Evolutionary conservation across 2,888 invertebrate genomes (phyloP).

Genomic region (Ganaspis brasiliensis): DNA sequence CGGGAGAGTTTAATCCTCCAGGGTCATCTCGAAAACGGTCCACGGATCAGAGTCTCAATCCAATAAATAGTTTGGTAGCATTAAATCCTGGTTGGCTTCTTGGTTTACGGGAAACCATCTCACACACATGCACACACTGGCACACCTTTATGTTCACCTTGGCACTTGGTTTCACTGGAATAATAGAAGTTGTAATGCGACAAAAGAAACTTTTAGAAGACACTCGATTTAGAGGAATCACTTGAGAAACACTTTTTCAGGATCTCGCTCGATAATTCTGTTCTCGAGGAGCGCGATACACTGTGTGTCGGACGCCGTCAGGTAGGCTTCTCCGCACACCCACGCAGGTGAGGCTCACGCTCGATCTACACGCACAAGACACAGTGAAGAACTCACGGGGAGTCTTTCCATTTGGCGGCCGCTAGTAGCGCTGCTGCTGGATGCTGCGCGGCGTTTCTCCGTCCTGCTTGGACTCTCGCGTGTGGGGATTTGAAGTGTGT

Average conservation of each 20-base stretch:
- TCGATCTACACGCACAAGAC: constrained; percentile 65
- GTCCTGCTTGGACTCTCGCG: constrained; percentile 75
- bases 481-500: constrained; percentile 82
- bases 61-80: too few species aligned
- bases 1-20: constrained; percentile 18
- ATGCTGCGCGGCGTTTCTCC: constrained; percentile 74
- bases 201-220: neutral
- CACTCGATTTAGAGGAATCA: too few species aligned
- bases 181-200: too few species aligned
- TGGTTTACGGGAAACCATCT: constrained; percentile 26
- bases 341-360: constrained; percentile 72
- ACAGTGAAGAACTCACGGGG: constrained; percentile 56
- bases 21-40: constrained; percentile 63
- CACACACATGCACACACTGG: constrained; percentile 27
- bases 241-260: constrained; percentile 52
- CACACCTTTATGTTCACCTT: constrained; percentile 37
- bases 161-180: constrained; percentile 40
- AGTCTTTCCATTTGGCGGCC: constrained; percentile 77
- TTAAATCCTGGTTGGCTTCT: neutral
- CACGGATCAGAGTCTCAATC: constrained; percentile 44
- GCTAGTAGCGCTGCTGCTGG: constrained; percentile 80
- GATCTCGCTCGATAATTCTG: constrained; percentile 57
- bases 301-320: constrained; percentile 80
- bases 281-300: constrained; percentile 74
- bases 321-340: constrained; percentile 78